Percentiles rank a stretch among this genome's conserved stretches.
Evolutionary conservation across 2,797 vertebrate genomes (phyloP).

Genomic region (Ctenopoma multispine): DNA sequence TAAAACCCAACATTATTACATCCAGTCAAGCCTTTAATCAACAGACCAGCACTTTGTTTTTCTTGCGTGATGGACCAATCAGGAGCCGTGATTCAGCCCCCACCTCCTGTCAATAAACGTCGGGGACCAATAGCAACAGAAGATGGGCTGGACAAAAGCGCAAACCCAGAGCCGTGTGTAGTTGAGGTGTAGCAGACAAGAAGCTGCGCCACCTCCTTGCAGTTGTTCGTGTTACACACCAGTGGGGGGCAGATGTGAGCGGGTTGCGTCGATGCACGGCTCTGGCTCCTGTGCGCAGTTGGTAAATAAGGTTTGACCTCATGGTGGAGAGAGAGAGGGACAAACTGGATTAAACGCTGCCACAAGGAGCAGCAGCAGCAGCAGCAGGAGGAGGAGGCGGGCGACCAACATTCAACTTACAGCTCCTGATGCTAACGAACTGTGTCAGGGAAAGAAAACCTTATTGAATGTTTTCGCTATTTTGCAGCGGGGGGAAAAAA

Average conservation of each 20-base stretch:
- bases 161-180: constrained; percentile 2
- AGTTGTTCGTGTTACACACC: background rate
- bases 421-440: background rate
- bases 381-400: background rate
- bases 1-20: background rate
- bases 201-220: rapidly evolving
- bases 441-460: background rate
- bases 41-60: background rate
- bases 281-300: constrained; percentile 56
- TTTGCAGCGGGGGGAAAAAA: background rate
- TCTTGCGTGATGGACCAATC: constrained; percentile 45
- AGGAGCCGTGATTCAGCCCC: constrained; percentile 13
- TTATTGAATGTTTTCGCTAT: background rate
- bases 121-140: constrained; percentile 52
- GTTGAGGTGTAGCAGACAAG: background rate
- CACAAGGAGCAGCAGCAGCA: background rate
- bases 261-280: constrained; percentile 28
- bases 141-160: background rate
- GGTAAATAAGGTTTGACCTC: constrained; percentile 78
- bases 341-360: constrained; percentile 54
- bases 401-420: background rate
- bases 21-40: rapidly evolving
- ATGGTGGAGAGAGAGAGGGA: constrained; percentile 30
- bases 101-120: constrained; percentile 40
- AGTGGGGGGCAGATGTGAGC: background rate